These are phyloP conservation scores for Artemia sinica DNA, from an alignment of 2,888 invertebrate species.

Conservation along the genomic window DNA sequence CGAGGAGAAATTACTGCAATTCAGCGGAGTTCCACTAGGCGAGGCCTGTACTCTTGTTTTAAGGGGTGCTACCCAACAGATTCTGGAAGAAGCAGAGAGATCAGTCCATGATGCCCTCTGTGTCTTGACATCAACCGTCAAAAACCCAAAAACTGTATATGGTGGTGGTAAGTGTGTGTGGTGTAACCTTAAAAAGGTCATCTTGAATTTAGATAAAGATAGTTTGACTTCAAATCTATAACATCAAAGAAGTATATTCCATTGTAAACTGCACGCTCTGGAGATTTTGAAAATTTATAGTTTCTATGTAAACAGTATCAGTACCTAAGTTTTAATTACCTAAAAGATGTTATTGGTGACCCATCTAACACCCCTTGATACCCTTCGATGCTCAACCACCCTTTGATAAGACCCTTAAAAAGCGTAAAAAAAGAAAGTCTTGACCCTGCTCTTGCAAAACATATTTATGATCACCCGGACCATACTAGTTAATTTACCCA, in stretches of 20 bases:
- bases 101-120: slow-evolving; percentile 96
- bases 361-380: too few relatives aligned
- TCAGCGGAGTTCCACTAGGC: slow-evolving; percentile 82
- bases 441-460: too few relatives aligned
- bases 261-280: background rate
- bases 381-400: too few relatives aligned
- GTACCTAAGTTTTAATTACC: too few relatives aligned
- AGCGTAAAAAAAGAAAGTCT: too few relatives aligned
- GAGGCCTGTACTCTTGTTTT: slow-evolving; percentile 94
- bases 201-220: slow-evolving; percentile 16
- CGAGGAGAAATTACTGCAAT: slow-evolving; percentile 81
- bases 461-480: too few relatives aligned
- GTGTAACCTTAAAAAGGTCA: slow-evolving; percentile 16
- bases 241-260: background rate
- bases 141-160: slow-evolving; percentile 72
- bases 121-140: slow-evolving; percentile 84
- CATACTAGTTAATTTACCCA: too few relatives aligned
- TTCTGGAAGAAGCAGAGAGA: slow-evolving; percentile 93
- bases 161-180: slow-evolving; percentile 52
- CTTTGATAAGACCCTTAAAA: too few relatives aligned
- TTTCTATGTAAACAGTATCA: too few relatives aligned
- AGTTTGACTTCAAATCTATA: background rate
- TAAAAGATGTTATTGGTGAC: too few relatives aligned
- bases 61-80: slow-evolving; percentile 93
- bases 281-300: background rate